Evolutionary conservation across 2,888 invertebrate genomes (phyloP).

Genomic region (Entomobrya multifasciata): DNA sequence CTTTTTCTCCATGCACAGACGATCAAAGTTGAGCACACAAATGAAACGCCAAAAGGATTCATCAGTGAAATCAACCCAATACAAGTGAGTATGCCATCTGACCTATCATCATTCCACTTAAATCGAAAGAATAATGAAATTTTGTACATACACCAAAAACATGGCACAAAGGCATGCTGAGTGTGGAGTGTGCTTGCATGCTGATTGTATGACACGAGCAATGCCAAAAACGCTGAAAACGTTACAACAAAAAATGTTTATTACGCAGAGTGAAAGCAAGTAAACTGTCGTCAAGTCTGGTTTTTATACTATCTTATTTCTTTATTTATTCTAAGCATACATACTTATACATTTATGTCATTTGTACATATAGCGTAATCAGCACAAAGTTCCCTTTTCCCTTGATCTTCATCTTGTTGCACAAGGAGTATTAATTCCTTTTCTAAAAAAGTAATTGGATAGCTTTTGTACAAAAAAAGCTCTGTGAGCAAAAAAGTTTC

Average conservation of each 20-base stretch:
- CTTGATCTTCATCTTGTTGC: slow-evolving; percentile 3
- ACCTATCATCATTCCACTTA: background rate
- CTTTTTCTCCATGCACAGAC: slow-evolving; percentile 16
- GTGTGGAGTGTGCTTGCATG: no score
- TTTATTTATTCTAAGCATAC: no score
- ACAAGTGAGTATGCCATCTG: background rate
- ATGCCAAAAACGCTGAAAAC: no score
- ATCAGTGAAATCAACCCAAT: background rate
- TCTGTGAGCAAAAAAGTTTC: no score
- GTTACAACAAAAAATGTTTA: slow-evolving; percentile 4
- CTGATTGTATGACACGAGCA: no score
- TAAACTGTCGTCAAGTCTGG: slow-evolving; percentile 1
- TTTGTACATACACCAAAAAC: no score
- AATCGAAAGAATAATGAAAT: background rate
- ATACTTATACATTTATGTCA: background rate
- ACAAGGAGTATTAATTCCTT: background rate
- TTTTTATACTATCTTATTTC: no score
- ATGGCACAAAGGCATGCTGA: no score
- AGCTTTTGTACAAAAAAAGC: background rate
- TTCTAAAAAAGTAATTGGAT: slow-evolving; percentile 5
- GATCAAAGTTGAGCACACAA: slow-evolving; percentile 27
- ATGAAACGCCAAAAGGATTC: slow-evolving; percentile 1
- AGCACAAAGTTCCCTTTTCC: background rate
- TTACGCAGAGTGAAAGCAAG: no score
- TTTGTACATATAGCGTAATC: background rate